Evolutionary conservation across 1,140 invertebrate species (phyloP).

Genomic region (Aethina tumida): DNA sequence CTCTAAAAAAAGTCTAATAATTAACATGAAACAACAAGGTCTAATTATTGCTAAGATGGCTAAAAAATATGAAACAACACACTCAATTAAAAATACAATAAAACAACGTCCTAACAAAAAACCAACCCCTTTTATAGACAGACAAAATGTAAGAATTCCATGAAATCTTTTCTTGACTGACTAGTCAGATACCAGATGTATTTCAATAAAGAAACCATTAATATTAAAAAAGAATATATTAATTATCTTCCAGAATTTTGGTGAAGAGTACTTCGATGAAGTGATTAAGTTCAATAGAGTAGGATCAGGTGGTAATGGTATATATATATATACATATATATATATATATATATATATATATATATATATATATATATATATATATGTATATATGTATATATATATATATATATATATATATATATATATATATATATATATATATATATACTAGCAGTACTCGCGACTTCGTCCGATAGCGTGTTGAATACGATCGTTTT

Average conservation of each 20-base stretch:
- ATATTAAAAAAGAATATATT: background rate
- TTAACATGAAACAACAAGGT: too few species aligned
- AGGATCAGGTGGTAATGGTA: too few species aligned
- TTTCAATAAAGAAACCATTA: background rate
- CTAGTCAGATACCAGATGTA: background rate
- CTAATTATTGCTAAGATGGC: too few species aligned
- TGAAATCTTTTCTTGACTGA: slow-evolving; percentile 3
- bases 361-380: slow-evolving; percentile 7
- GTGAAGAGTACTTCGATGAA: background rate
- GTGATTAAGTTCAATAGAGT: too few species aligned
- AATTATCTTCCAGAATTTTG: background rate
- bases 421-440: slow-evolving; percentile 11
- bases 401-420: slow-evolving; percentile 13
- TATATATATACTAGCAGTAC: too few species aligned
- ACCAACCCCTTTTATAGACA: too few species aligned
- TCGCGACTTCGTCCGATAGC: too few species aligned
- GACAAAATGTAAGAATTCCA: slow-evolving; percentile 3
- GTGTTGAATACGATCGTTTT: too few species aligned
- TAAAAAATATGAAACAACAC: too few species aligned
- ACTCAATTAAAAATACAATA: too few species aligned
- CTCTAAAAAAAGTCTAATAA: too few species aligned
- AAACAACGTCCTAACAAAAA: too few species aligned
- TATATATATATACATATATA: slow-evolving; percentile 1
- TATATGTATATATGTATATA: slow-evolving; percentile 9
- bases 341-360: slow-evolving; percentile 8